Conservation (phyloP, 2,888 invertebrate genomes). For the Tetranychus piercei region DNA sequence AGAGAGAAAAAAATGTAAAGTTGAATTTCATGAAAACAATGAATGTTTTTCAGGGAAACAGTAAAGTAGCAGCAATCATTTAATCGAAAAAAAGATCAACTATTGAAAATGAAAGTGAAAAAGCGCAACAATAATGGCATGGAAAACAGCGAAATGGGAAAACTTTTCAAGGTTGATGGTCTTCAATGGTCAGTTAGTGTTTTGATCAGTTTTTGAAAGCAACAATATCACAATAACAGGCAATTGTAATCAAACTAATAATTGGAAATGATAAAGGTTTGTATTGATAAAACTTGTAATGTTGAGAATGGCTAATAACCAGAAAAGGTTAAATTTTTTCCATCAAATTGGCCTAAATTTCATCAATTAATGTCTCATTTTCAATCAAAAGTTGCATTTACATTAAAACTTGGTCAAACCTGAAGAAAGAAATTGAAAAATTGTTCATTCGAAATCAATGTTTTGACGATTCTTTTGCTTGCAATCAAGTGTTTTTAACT, state of each 20-base stretch:
- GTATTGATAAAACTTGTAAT: no score
- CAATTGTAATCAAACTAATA: not conserved
- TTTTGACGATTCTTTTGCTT: no score
- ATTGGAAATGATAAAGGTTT: not conserved
- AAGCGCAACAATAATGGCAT: no score
- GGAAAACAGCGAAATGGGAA: not conserved
- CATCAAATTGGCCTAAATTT: not conserved
- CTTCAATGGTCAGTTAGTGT: not conserved
- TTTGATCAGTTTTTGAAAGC: not conserved
- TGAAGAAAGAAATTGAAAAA: no score
- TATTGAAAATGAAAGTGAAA: not conserved
- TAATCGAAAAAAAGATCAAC: not conserved
- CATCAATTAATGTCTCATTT: not conserved
- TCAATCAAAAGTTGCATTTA: no score
- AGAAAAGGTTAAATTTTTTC: not conserved
- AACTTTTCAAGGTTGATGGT: not conserved
- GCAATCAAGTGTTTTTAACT: no score
- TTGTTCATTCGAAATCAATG: no score
- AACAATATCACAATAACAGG: not conserved
- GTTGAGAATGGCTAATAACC: not conserved
- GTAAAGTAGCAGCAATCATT: no score
- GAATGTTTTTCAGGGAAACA: no score
- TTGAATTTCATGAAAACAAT: no score
- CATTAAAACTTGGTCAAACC: no score
- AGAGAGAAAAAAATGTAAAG: no score